Base-by-base conservation (phyloP, 1,140 invertebrate species). In the Lerema accius region DNA sequence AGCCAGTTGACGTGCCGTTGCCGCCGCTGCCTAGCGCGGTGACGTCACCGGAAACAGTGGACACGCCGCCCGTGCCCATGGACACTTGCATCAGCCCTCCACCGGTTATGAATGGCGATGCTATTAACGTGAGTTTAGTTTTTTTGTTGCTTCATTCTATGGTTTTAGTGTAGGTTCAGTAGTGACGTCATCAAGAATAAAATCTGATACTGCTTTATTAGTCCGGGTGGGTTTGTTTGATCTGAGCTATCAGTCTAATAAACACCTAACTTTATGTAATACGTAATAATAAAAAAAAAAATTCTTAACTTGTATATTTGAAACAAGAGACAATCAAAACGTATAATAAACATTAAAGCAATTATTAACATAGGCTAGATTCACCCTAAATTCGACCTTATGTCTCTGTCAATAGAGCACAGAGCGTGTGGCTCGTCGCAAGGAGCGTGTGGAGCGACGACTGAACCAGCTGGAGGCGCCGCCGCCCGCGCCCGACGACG, bases 401-500 rank as follows among this genome's bases (percentile, higher is more conserved):
- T 19, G 0, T 10, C 0, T 6, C 0, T 40, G 16, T 35, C 32
- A 17, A 35, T 48, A 90, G 86, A 82, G 80, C 46, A 72, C 80
- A 10, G 91, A 91, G 23, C 92, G 95, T 5, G 95, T 95, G 63
- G 95, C 95, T 58, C 92, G 96, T 42, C 92, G 96, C 10, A 96
- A 96, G 78, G 95, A 94, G 68, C 92, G 96, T 11, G 96, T 98
- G 0, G 96, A 97, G 69, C 94, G 96, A 32, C 96, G 97, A 74
- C 90, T 98, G 7, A 94, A 96, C 75, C 96, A 97, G 84, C 88
- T 97, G 65, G 86, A 89, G 23, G 75, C 76, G 3, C 67, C 81
- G 4, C 61, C 66, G 2, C 71, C 80, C 3, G 78, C 82, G 0
- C 80, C 83, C 1, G 72, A 85, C 0, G 81, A 86, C 40, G 62